Evolutionary conservation across 2,888 invertebrate genomes (phyloP), one percentile per base, ranked within the genome.

Genomic region (Calliopum simillimum): DNA sequence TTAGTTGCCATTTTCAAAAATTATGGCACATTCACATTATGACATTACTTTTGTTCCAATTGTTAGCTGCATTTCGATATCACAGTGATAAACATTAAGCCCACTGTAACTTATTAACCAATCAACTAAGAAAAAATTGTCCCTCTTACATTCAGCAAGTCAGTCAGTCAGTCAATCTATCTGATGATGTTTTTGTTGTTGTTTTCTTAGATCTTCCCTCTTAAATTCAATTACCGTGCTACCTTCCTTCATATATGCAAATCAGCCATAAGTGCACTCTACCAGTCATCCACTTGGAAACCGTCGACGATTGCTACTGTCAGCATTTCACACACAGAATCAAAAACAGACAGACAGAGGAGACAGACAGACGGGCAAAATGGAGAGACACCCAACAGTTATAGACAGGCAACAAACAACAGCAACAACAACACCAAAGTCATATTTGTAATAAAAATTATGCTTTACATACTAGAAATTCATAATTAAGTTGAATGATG

Each of bases 141-240:
- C 64, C 53, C 65, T 73, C 67, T 67, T 64, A 47, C 73, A 71
- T 74, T 72, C 73, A 33, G 4, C 8, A 4, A 33, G 33, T 33
- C 33, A 4, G 33, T 33, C 33, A 33, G 33, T 33, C 33, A 33
- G 33, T 33, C 33, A 33, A 33, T 33, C 33, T 33, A 33, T 33
- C 8, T 73, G 74, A 78, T 56, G 56, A 25, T 56, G 56, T 13
- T 33, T 51, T n/a, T n/a, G 43, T 19, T 23, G 61, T 23, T 66
- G 46, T 33, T 33, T 33, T 33, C 33, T 33, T 33, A 33, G 33
- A 33, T 33, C 46, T 25, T 66, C 46, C 46, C 46, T 66, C 65
- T 65, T 55, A 80, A 80, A 81, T 80, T 80, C 81, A 81, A 81
- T 81, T 80, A 81, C 81, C 80, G 78, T 81, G 81, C 81, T 77